phyloP scores from a whole-genome alignment of 1,140 invertebrate species.

The Drosophila repletoides region DNA sequence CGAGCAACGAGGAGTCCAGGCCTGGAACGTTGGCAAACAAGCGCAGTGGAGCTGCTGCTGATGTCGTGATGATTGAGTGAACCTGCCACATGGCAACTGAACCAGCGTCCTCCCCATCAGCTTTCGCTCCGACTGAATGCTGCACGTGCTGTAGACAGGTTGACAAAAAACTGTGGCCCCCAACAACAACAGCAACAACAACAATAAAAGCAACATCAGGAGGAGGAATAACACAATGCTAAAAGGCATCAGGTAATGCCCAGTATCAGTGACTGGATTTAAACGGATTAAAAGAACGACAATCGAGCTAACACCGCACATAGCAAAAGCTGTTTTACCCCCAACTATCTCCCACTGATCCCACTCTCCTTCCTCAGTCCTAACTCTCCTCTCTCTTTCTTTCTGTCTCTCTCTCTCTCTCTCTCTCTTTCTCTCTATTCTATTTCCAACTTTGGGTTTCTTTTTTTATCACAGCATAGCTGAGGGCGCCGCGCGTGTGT shows the following conservation, averaged over 20 bases:
- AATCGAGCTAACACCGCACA: slow-evolving; percentile 74
- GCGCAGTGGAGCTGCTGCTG: slow-evolving; percentile 53
- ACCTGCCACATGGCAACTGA: slow-evolving; percentile 65
- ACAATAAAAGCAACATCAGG: not conserved
- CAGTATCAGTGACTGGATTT: slow-evolving; percentile 77
- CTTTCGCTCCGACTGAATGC: slow-evolving; percentile 26
- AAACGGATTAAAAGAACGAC: slow-evolving; percentile 79
- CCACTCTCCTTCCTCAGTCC: not conserved
- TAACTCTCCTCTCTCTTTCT: not conserved
- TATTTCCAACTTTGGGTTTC: slow-evolving; percentile 19
- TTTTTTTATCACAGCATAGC: slow-evolving; percentile 22
- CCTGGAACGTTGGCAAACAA: slow-evolving; percentile 55
- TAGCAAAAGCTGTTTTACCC: slow-evolving; percentile 1
- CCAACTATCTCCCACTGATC: not conserved
- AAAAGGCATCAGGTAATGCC: slow-evolving; percentile 63
- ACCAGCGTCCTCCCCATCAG: slow-evolving; percentile 15
- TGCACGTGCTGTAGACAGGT: slow-evolving; percentile 77
- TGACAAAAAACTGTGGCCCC: slow-evolving; percentile 78
- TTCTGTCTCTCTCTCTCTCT: not conserved
- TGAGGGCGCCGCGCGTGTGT: slow-evolving; percentile 13
- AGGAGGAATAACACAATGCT: slow-evolving; percentile 8
- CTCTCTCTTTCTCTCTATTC: slow-evolving; percentile 5
- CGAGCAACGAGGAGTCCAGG: no score
- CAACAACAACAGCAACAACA: slow-evolving; percentile 14
- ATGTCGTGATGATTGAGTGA: slow-evolving; percentile 78